Percentiles rank a stretch among this genome's conserved stretches.
Evolutionary conservation across 2,888 invertebrate genomes (phyloP).

Genomic region (Allygus modestus): DNA sequence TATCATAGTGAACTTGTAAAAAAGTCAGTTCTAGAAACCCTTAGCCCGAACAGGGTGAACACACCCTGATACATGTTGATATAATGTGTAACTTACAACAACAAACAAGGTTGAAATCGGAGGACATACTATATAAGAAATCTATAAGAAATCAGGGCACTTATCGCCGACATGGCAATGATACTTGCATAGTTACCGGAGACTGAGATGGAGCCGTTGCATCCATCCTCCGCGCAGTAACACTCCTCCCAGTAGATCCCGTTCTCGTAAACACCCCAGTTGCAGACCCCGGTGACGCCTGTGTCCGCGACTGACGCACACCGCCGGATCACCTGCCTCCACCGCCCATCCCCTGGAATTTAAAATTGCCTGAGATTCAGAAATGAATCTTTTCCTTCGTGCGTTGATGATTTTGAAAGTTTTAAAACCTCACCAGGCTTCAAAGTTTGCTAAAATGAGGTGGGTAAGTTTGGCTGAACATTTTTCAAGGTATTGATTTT

Average conservation of each 20-base stretch:
- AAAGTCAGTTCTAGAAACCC: no score
- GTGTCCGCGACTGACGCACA: constrained; percentile 95
- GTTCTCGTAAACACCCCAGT: constrained; percentile 96
- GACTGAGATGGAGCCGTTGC: constrained; percentile 78
- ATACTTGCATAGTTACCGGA: neutral
- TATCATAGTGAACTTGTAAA: no score
- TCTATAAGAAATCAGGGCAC: constrained; percentile 21
- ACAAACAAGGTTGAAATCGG: no score
- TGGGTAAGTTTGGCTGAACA: no score
- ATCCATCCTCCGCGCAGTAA: constrained; percentile 94
- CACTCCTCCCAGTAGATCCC: constrained; percentile 99
- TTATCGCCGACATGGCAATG: neutral
- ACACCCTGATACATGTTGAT: no score
- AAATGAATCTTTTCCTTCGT: no score
- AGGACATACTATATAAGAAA: constrained; percentile 26
- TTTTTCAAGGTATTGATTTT: no score
- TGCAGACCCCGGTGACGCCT: constrained; percentile 96
- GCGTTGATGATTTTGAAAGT: no score
- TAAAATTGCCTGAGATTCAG: neutral
- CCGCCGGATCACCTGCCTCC: constrained; percentile 93
- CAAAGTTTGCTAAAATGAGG: no score
- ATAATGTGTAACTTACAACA: no score
- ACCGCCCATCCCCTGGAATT: constrained; percentile 93
- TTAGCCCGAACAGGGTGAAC: no score
- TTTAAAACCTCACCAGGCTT: no score